These are phyloP conservation scores for Hystrix cristata DNA, from an alignment of 2,113 vertebrate species.

Conservation along the genomic window DNA sequence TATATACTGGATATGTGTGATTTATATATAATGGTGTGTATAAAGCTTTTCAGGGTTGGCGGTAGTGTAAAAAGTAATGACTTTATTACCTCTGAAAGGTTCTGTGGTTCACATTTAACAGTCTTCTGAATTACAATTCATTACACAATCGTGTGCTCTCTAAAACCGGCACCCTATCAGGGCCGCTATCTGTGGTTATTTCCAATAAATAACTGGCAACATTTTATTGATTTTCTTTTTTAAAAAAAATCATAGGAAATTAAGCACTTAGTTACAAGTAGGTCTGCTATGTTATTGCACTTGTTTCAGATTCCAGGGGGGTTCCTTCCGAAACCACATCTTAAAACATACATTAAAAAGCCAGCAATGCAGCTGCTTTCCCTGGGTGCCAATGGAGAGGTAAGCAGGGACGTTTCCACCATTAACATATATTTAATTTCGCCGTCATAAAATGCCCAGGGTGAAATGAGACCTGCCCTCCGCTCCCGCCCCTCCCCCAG, in stretches of 20 bases:
- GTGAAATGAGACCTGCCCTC: slow-evolving; percentile 83
- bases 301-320: slow-evolving; percentile 86
- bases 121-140: slow-evolving; percentile 88
- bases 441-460: slow-evolving; percentile 84
- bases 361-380: slow-evolving; percentile 86
- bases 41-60: slow-evolving; percentile 87
- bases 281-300: slow-evolving; percentile 84
- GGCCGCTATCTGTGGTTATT: slow-evolving; percentile 85
- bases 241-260: slow-evolving; percentile 86
- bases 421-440: slow-evolving; percentile 86
- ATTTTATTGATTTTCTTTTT: slow-evolving; percentile 87
- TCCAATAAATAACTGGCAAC: slow-evolving; percentile 85
- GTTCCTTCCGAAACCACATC: slow-evolving; percentile 86
- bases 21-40: slow-evolving; percentile 80
- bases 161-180: slow-evolving; percentile 83
- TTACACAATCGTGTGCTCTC: slow-evolving; percentile 83
- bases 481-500: slow-evolving; percentile 78
- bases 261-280: slow-evolving; percentile 88
- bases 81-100: slow-evolving; percentile 90
- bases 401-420: slow-evolving; percentile 80
- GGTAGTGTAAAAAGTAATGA: slow-evolving; percentile 88
- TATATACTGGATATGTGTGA: neutral
- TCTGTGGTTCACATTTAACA: slow-evolving; percentile 88
- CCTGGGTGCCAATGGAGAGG: slow-evolving; percentile 76
- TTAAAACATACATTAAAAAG: slow-evolving; percentile 85